These are phyloP conservation scores for Heliconius erato DNA, from an alignment of 2,888 invertebrate genomes.

Conservation along the genomic window DNA sequence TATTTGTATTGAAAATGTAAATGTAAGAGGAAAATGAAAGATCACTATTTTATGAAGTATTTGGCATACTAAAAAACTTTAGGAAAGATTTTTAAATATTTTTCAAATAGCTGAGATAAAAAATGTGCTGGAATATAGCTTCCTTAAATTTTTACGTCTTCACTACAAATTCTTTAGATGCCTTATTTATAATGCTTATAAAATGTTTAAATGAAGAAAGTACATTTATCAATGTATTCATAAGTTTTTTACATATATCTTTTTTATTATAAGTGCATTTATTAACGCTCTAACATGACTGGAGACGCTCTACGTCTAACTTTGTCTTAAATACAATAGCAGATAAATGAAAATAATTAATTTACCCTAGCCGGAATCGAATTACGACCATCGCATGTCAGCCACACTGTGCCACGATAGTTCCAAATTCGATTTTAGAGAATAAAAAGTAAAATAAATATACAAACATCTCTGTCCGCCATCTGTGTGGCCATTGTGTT, in stretches of 20 bases:
- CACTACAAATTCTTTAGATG: background rate
- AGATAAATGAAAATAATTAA: background rate
- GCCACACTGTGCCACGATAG: background rate
- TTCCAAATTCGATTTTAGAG: background rate
- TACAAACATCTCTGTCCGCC: background rate
- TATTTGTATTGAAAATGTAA: background rate
- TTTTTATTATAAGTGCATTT: no score
- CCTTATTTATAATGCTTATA: background rate
- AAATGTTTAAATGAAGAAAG: no score
- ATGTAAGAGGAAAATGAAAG: background rate
- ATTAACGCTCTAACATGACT: no score
- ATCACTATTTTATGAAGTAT: background rate
- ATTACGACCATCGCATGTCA: background rate
- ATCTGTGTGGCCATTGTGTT: background rate
- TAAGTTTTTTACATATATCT: no score
- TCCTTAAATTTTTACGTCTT: background rate
- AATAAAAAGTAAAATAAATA: background rate
- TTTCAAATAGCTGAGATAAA: constrained; percentile 5
- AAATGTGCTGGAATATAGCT: background rate
- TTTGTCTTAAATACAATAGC: no score
- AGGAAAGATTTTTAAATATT: background rate
- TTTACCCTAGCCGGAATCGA: background rate
- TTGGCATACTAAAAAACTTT: background rate
- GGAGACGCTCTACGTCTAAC: no score
- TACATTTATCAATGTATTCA: no score